Percentiles rank a stretch among this genome's conserved stretches.
Evolutionary conservation across 2,797 vertebrate species (phyloP).

Genomic region (Yasuhikotakia modesta): DNA sequence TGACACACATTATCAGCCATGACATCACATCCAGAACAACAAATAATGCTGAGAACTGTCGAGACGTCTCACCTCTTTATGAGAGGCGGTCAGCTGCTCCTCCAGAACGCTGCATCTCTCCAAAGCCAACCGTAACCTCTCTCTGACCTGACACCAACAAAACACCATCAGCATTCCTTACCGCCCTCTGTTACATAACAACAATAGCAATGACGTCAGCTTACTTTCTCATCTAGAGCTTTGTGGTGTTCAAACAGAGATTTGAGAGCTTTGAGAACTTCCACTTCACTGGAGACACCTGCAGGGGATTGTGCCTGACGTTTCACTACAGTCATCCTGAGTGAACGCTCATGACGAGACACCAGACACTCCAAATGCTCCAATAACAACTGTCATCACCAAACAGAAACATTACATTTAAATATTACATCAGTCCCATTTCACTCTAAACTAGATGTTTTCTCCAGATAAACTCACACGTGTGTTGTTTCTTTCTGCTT

Average conservation of each 20-base stretch:
- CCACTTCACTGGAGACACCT: conserved; percentile 95
- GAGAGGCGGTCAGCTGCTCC: conserved; percentile 88
- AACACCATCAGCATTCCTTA: neutral
- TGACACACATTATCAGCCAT: neutral
- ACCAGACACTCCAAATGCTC: conserved; percentile 98
- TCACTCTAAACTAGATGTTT: no score
- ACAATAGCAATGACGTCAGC: neutral
- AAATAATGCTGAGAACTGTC: neutral
- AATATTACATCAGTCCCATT: neutral
- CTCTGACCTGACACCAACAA: conserved; percentile 81
- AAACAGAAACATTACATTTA: neutral
- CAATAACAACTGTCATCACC: conserved; percentile 77
- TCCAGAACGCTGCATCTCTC: conserved; percentile 94
- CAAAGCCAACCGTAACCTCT: conserved; percentile 91
- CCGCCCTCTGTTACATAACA: neutral
- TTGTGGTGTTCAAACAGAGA: conserved; percentile 97
- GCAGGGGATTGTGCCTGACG: conserved; percentile 92
- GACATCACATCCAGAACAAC: neutral
- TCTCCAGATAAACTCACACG: conserved; percentile 81
- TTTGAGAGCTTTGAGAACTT: conserved; percentile 96
- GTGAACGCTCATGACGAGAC: conserved; percentile 91
- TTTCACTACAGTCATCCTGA: conserved; percentile 97
- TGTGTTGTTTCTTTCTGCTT: conserved; percentile 97
- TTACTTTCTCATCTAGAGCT: conserved; percentile 94
- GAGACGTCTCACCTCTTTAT: conserved; percentile 86